Evolutionary conservation across 2,113 vertebrate species (phyloP), one percentile per base, ranked within the genome.

Genomic region (Todiramphus chloris): DNA sequence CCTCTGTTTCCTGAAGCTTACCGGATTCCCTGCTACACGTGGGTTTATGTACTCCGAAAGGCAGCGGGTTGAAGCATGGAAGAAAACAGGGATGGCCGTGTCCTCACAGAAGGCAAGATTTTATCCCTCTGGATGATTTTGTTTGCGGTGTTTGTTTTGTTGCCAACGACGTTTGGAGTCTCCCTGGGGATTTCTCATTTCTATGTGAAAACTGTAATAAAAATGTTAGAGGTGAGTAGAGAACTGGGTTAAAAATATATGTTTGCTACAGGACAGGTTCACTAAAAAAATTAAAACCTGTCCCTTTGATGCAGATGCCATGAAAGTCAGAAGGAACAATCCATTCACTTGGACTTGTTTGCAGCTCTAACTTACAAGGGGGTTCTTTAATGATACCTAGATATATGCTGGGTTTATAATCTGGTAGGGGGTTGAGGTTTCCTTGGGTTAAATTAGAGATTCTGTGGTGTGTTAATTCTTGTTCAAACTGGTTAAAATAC

Each of bases 181-280:
- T 95, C 96, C 14, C 4, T 97, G 69, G 91, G 94, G 33, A 95
- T 97, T 92, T 94, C 76, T 92, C 91, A 87, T 56, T 55, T 91
- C 64, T 96, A 96, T 75, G 93, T 95, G 87, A 94, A 94, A 94
- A 81, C 46, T 35, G 1, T 97, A 87, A 60, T 91, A 72, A 92
- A 94, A 87, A 19, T 64, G 2, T 82, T 97, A 27, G 87, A 96
- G 96, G 96, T 97, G 95, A 97, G 96, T 95, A 93, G 75, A 74
- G 48, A 80, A 59, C 35, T 55, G 27, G 1, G 6, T 60, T 83
- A 3, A 69, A 82, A 69, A 90, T 88, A 28, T n/a, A 8, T 69
- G 53, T 62, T 88, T 93, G 10, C 28, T 90, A 50, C 16, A 80
- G 55, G 16, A 56, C 2, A 5, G n/a, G 6, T 46, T 77, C 83